phyloP scores from a whole-genome alignment of 2,113 vertebrate genomes.

The Cottus gobio region DNA sequence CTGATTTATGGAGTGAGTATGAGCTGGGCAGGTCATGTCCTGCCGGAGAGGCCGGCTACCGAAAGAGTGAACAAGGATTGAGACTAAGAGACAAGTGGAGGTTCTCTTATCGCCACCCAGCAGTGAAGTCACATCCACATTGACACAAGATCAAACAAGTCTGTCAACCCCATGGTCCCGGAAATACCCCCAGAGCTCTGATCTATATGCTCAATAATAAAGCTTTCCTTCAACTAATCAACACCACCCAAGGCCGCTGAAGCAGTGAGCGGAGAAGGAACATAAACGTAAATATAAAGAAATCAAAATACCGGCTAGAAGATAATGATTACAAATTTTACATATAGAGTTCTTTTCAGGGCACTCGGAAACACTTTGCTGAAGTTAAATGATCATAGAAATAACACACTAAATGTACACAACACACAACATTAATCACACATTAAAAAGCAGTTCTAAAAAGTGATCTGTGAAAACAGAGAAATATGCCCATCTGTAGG shows the following conservation, averaged over 20 bases:
- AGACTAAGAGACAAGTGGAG: constrained; percentile 19
- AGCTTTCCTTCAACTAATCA: constrained; percentile 45
- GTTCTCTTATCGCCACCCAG: constrained; percentile 32
- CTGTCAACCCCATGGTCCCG: constrained; percentile 26
- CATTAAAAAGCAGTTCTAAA: not conserved
- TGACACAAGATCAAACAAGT: constrained; percentile 57
- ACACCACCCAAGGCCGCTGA: constrained; percentile 16
- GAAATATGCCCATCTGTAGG: not conserved
- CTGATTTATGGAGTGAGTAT: constrained; percentile 75
- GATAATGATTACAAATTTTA: not conserved
- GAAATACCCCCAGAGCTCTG: constrained; percentile 14
- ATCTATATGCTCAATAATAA: constrained; percentile 33
- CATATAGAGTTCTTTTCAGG: not conserved
- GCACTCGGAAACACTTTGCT: not conserved
- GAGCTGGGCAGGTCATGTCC: constrained; percentile 64
- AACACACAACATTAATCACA: not conserved
- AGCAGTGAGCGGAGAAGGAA: not conserved
- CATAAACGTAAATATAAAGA: not conserved
- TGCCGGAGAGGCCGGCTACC: constrained; percentile 55
- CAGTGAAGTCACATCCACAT: constrained; percentile 31
- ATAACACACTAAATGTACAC: not conserved
- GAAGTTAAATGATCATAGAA: not conserved
- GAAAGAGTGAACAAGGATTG: constrained; percentile 33
- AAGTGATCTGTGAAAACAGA: not conserved
- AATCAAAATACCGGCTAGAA: not conserved